A percentile compares a stretch with the other conserved stretches of the same genome.
These are phyloP conservation scores for Coluber constrictor DNA, from an alignment of 2,797 vertebrate species.

Conservation along the genomic window DNA sequence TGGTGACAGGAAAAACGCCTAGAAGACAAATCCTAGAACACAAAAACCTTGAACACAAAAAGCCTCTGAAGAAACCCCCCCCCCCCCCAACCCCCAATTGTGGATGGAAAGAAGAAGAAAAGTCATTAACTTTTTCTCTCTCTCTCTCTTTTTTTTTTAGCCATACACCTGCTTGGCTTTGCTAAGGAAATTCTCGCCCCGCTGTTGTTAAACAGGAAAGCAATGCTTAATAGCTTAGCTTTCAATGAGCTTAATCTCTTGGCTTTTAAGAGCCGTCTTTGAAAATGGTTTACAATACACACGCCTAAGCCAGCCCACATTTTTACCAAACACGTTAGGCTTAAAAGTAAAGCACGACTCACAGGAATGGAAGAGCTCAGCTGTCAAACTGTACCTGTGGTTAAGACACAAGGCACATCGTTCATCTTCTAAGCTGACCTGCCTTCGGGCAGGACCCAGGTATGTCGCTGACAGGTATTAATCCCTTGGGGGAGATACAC, in stretches of 20 bases:
- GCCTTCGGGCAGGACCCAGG: slow-evolving; percentile 36
- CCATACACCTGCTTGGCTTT: slow-evolving; percentile 12
- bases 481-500: slow-evolving; percentile 36
- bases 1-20: slow-evolving; percentile 19
- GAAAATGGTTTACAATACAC: slow-evolving; percentile 54
- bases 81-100: no score
- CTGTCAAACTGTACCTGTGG: slow-evolving; percentile 50
- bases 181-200: slow-evolving; percentile 39
- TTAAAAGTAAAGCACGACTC: slow-evolving; percentile 41
- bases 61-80: not conserved
- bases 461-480: slow-evolving; percentile 54
- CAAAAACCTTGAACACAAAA: not conserved
- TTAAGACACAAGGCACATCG: slow-evolving; percentile 44
- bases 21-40: slow-evolving; percentile 3
- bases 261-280: slow-evolving; percentile 29
- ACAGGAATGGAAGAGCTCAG: slow-evolving; percentile 42
- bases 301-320: slow-evolving; percentile 56
- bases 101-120: slow-evolving; percentile 7
- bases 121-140: not conserved
- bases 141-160: not conserved
- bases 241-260: slow-evolving; percentile 44
- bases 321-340: slow-evolving; percentile 22
- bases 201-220: slow-evolving; percentile 37
- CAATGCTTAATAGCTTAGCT: not conserved
- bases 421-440: slow-evolving; percentile 47